Base-by-base conservation (phyloP, 1,140 invertebrate species). In the Psix sp. region DNA sequence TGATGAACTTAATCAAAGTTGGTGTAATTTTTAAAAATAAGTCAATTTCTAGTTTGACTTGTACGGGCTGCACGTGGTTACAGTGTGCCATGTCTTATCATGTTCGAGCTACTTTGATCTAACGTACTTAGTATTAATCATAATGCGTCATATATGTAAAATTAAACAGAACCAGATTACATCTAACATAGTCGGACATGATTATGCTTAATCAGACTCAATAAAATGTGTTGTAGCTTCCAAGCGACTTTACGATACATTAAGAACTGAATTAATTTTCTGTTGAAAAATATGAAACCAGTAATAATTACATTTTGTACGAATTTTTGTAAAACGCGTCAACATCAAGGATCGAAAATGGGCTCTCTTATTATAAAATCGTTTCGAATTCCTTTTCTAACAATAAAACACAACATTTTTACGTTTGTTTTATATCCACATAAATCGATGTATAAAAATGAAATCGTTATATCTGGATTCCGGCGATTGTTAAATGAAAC, bases 91-190 rank as follows among this genome's bases (percentile, higher is more conserved):
- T 18, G 33, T 60, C 40, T 70, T 70, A 70, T 70, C 65, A 24
- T 54, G 39, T 60, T 46, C 33, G 14, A 33, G 46, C 42, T 59
- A 51, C 36, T 60, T 31, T 20, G 39, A 68, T 68, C 65, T 38
- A 68, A 40, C 48, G 18, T 35, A 43, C 4, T 59, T 45, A 60
- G 24, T 60, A 68, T 68, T 68, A 59, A 68, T 68, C 54, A 60
- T 60, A 54, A 68, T 68, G 52, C 26, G 39, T 57, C 33, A 60
- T 54, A 68, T n/a, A 46, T 24, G 65, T 70, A 70, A 70, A 60
- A 46, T 46, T 70, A 46, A 70, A 70, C 40, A 45, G 2, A 39
- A 33, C 33, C 20, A 52, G 54, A 70, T 70, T 39, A 60, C 26
- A 60, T 70, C 48, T 24, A 46, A 60, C 46, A 46, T 70, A 46